Percentiles rank a stretch among this genome's conserved stretches.
These are phyloP conservation scores for Hydrolagus colliei DNA, from an alignment of 2,797 vertebrate species.

Conservation along the genomic window DNA sequence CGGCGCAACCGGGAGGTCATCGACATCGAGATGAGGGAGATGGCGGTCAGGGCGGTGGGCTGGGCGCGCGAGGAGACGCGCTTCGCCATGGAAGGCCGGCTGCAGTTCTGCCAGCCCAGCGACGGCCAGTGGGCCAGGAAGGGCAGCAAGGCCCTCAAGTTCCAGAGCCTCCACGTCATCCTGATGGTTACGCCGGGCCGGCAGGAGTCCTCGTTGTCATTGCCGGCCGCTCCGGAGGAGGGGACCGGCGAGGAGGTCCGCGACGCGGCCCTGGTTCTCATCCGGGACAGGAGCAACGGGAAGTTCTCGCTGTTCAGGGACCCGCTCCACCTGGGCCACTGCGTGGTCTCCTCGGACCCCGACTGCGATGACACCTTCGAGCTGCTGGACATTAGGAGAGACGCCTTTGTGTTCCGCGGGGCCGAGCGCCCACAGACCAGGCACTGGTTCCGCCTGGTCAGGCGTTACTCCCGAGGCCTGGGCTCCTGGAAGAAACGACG, in stretches of 20 bases:
- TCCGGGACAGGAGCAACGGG: constrained; percentile 84
- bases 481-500: constrained; percentile 81
- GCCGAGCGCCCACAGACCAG: constrained; percentile 75
- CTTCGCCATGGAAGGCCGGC: constrained; percentile 80
- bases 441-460: constrained; percentile 83
- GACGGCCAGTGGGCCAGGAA: constrained; percentile 86
- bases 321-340: constrained; percentile 77
- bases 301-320: constrained; percentile 80
- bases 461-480: constrained; percentile 70
- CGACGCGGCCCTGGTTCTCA: constrained; percentile 76
- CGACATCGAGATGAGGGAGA: constrained; percentile 82
- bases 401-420: constrained; percentile 80
- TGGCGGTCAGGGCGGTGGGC: constrained; percentile 76
- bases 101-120: constrained; percentile 77
- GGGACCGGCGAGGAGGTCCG: constrained; percentile 56
- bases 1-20: constrained; percentile 82
- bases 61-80: constrained; percentile 77
- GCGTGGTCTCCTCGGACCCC: constrained; percentile 75
- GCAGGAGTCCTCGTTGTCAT: not conserved
- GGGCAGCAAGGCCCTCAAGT: constrained; percentile 79
- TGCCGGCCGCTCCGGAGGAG: constrained; percentile 50
- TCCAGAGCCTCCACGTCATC: constrained; percentile 81
- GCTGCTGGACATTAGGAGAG: constrained; percentile 78
- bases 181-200: constrained; percentile 73
- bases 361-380: constrained; percentile 83